Evolutionary conservation across 2,113 vertebrate genomes (phyloP), one percentile per base, ranked within the genome.

Genomic region (Cyphotilapia sp.): DNA sequence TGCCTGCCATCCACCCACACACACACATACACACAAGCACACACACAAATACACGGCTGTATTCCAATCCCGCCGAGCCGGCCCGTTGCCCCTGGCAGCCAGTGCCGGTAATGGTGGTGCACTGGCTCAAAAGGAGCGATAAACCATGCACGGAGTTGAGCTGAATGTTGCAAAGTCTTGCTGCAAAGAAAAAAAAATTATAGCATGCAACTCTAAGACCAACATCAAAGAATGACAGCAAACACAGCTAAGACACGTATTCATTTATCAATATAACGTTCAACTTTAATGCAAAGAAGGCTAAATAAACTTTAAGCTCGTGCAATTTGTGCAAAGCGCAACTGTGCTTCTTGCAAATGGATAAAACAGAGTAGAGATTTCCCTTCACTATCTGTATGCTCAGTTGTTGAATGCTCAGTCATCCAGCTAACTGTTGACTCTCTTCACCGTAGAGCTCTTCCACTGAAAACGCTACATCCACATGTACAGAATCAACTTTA

Each of bases 11-110:
- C 90, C 85, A 90, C 86, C 69, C 93, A 81, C 92, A 66, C 57
- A 87, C 85, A 87, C 54, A 85, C 53, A 84, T n/a, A n/a, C 82
- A 57, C 90, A 82, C 91, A 71, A 56, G 86, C 88, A 83, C 74
- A 84, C 80, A 82, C 84, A 85, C 91, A 89, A 80, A 85, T 80
- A 88, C 82, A 69, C 40, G 86, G 87, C 90, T 84, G 59, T 91
- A 88, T 89, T 93, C 92, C 92, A 92, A 83, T 92, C 81, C 93
- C 13, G 6, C 33, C 27, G 90, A 90, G 91, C 66, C 87, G 80
- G 86, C 87, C 89, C 61, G 80, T 90, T 90, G 93, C 88, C 90
- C 90, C 93, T 92, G 91, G 94, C 94, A 95, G 92, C 91, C 80
- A 56, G 83, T 81, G 84, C 49, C 49, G 66, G 87, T 91, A 83